Percentiles rank a stretch among this genome's conserved stretches.
phyloP scores from a whole-genome alignment of 1,140 invertebrate species.

The Gerris buenoi region DNA sequence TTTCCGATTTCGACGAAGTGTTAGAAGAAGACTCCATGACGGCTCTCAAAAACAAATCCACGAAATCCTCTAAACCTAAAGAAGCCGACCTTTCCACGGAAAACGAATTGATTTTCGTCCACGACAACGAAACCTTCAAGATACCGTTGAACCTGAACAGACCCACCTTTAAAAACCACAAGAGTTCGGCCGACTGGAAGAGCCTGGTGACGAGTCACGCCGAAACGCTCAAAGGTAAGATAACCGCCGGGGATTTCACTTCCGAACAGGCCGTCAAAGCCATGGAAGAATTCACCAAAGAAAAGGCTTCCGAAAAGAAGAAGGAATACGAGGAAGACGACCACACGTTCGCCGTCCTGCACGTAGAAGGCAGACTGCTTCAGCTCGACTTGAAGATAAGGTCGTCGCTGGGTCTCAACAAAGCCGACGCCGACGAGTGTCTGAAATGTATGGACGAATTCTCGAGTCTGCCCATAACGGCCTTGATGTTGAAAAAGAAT shows the following conservation, averaged over 20 bases:
- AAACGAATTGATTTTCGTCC: slow-evolving; percentile 15
- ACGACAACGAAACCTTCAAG: slow-evolving; percentile 39
- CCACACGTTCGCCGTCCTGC: slow-evolving; percentile 18
- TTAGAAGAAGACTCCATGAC: not conserved
- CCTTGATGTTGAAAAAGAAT: slow-evolving; percentile 72
- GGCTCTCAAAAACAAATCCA: not conserved
- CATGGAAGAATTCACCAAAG: slow-evolving; percentile 33
- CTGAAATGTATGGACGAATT: slow-evolving; percentile 43
- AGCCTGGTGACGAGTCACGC: slow-evolving; percentile 39
- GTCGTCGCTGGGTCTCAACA: slow-evolving; percentile 42
- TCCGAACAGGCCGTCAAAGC: slow-evolving; percentile 39
- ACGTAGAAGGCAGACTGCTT: slow-evolving; percentile 49
- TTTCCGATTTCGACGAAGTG: slow-evolving; percentile 15
- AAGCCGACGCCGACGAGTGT: slow-evolving; percentile 46
- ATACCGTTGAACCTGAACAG: slow-evolving; percentile 38
- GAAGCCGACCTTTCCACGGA: not conserved
- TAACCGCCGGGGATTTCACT: slow-evolving; percentile 43
- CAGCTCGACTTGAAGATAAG: slow-evolving; percentile 60
- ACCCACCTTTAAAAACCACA: slow-evolving; percentile 32
- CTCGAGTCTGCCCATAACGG: slow-evolving; percentile 46
- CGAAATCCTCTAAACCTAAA: not conserved
- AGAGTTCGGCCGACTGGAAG: slow-evolving; percentile 41
- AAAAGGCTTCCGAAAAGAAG: slow-evolving; percentile 30
- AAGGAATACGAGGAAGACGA: slow-evolving; percentile 12
- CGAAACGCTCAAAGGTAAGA: slow-evolving; percentile 37